These are phyloP conservation scores for Xanthia togata DNA, from an alignment of 2,888 invertebrate species.

Conservation along the genomic window DNA sequence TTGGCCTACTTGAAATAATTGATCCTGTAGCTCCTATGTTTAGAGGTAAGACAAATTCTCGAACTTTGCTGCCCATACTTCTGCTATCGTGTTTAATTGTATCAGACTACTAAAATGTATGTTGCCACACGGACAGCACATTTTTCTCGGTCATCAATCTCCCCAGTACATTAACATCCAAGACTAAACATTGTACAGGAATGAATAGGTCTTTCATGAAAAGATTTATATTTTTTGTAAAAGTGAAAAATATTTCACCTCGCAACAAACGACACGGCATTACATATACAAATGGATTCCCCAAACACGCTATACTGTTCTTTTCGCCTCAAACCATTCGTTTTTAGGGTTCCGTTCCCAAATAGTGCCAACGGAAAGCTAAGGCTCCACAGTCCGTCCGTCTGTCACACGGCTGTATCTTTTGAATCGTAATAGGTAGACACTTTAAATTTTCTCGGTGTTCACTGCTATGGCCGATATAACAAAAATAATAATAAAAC, in stretches of 20 bases:
- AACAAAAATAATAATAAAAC: too few species aligned
- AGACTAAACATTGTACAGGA: slow-evolving; percentile 5
- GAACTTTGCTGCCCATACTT: not conserved
- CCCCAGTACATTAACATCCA: not conserved
- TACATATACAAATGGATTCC: slow-evolving; percentile 2
- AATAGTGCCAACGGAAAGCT: not conserved
- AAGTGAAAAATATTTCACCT: not conserved
- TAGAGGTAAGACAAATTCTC: not conserved
- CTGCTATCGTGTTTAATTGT: not conserved
- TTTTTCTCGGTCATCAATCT: not conserved
- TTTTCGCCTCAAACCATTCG: slow-evolving; percentile 16
- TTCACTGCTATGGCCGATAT: not conserved
- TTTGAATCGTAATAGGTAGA: not conserved
- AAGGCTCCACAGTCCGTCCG: not conserved
- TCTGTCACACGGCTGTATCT: not conserved
- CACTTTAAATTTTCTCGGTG: not conserved
- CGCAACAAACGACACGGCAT: slow-evolving; percentile 6
- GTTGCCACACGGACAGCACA: not conserved
- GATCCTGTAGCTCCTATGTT: too few species aligned
- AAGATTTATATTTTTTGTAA: not conserved
- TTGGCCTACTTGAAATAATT: not conserved
- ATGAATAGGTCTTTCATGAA: not conserved
- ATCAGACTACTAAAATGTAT: not conserved
- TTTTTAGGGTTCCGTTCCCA: not conserved
- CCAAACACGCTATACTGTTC: slow-evolving; percentile 5